A percentile compares a stretch with the other conserved stretches of the same genome.
Conservation (phyloP, 1,140 invertebrate species). For the Papilio dardanus region DNA sequence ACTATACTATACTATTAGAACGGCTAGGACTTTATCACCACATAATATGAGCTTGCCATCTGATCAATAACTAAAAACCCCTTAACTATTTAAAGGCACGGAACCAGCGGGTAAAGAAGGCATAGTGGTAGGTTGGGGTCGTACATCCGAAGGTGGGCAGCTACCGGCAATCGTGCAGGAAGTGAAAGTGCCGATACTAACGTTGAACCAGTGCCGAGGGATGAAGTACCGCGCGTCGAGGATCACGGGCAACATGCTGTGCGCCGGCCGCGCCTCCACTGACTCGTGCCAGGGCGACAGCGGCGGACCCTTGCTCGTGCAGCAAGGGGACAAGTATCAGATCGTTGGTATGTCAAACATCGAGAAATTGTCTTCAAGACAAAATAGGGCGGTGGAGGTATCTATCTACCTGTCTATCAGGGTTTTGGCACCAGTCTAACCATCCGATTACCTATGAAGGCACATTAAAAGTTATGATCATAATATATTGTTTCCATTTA, state of each 20-base stretch:
- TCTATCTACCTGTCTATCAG: too few relatives aligned
- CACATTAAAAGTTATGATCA: too few relatives aligned
- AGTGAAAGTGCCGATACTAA: conserved; percentile 92
- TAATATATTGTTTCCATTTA: too few relatives aligned
- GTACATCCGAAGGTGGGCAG: conserved; percentile 90
- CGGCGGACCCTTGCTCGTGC: conserved; percentile 90
- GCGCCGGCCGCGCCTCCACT: conserved; percentile 89
- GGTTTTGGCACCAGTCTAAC: too few relatives aligned
- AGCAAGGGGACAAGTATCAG: conserved; percentile 88
- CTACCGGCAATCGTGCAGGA: conserved; percentile 91
- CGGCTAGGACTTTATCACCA: too few relatives aligned
- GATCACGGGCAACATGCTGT: conserved; percentile 86
- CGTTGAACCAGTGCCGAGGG: conserved; percentile 88
- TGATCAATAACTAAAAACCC: not conserved
- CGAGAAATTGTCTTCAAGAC: too few relatives aligned
- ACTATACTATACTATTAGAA: too few relatives aligned
- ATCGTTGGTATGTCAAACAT: conserved; percentile 85
- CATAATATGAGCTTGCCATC: too few relatives aligned
- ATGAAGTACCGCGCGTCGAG: conserved; percentile 91
- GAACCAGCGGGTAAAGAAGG: conserved; percentile 89
- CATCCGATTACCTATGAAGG: too few relatives aligned
- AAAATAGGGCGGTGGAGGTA: too few relatives aligned
- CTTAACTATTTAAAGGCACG: conserved; percentile 71
- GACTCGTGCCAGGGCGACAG: conserved; percentile 94
- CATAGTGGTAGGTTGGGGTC: conserved; percentile 92